Evolutionary conservation across 2,888 invertebrate species (phyloP), one percentile per base, ranked within the genome.

Genomic region (Yponomeuta plumbellus): DNA sequence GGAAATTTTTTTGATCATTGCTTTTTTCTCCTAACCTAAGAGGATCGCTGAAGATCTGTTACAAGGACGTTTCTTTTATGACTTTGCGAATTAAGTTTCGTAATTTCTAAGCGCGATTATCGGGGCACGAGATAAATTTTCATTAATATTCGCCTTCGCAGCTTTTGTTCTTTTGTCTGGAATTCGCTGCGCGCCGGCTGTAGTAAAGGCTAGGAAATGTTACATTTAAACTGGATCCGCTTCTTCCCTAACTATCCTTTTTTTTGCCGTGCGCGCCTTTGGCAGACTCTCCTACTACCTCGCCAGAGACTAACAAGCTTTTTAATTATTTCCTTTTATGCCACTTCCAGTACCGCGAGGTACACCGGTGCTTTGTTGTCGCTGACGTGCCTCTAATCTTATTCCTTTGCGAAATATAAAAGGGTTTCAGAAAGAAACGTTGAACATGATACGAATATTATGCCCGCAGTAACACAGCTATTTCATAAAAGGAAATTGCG

Each of bases 321-420:
- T 89, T 89, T 90, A 89, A 90, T 89, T 89, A 89, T 90, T 88
- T 87, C 84, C 86, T 88, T 86, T 88, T 83, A 86, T 83, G 84
- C 83, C 84, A 87, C 84, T 88, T 80, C 80, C 83, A 85, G 83
- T 70, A n/a, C n/a, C 73, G 74, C 76, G 78, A 74, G 76, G 76
- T 78, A 76, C 71, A 72, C 73, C 21, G 44, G 21, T 69, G 70
- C 76, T 80, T 81, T 81, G 81, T 82, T 74, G 74, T 67, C 67
- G 64, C 65, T 64, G 64, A 56, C 64, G 26, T 64, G 64, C 56
- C 22, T 57, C 64, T 57, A 64, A 64, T 64, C 64, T 64, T 40
- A 52, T 63, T 23, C 56, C 56, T 64, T 64, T 64, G 40, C 52
- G 63, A 17, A 10, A n/a, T n/a, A n/a, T n/a, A 61, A 34, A 21